Evolutionary conservation across 2,888 invertebrate species (phyloP).

Genomic region (Rosalia funebris): DNA sequence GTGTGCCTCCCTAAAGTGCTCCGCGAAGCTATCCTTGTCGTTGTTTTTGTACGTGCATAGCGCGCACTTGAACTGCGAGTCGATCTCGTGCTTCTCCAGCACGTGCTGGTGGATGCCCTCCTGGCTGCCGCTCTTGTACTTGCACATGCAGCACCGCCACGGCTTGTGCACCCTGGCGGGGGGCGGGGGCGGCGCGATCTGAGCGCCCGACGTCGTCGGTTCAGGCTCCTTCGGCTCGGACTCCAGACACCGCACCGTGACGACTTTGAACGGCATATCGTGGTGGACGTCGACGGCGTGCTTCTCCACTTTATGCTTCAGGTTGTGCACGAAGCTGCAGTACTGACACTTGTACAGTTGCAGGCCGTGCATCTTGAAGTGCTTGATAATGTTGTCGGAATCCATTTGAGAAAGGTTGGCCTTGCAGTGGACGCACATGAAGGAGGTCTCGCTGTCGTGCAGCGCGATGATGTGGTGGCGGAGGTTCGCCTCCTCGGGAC

Average conservation of each 20-base stretch:
- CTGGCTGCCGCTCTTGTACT: constrained; percentile 70
- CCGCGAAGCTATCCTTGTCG: constrained; percentile 68
- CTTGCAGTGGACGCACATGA: constrained; percentile 77
- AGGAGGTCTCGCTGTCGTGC: constrained; percentile 69
- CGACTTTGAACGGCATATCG: constrained; percentile 64
- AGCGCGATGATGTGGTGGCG: constrained; percentile 78
- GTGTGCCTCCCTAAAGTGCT: constrained; percentile 72
- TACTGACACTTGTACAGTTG: constrained; percentile 77
- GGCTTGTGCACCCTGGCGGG: constrained; percentile 69
- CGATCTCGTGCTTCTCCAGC: constrained; percentile 70
- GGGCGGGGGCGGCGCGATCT: constrained; percentile 42
- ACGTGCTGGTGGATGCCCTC: constrained; percentile 72
- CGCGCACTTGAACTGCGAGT: constrained; percentile 76
- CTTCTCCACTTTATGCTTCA: constrained; percentile 71
- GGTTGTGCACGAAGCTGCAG: constrained; percentile 75
- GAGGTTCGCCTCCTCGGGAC: constrained; percentile 77
- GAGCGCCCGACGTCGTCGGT: constrained; percentile 42
- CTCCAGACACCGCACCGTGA: constrained; percentile 62
- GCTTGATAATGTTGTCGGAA: constrained; percentile 67
- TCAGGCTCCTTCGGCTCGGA: constrained; percentile 53
- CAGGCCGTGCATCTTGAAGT: constrained; percentile 80
- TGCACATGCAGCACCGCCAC: constrained; percentile 79
- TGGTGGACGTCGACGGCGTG: constrained; percentile 74
- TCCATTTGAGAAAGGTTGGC: constrained; percentile 64
- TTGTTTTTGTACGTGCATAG: constrained; percentile 72